phyloP scores from a whole-genome alignment of 1,140 invertebrate species.

The Drosophila lacertosa region DNA sequence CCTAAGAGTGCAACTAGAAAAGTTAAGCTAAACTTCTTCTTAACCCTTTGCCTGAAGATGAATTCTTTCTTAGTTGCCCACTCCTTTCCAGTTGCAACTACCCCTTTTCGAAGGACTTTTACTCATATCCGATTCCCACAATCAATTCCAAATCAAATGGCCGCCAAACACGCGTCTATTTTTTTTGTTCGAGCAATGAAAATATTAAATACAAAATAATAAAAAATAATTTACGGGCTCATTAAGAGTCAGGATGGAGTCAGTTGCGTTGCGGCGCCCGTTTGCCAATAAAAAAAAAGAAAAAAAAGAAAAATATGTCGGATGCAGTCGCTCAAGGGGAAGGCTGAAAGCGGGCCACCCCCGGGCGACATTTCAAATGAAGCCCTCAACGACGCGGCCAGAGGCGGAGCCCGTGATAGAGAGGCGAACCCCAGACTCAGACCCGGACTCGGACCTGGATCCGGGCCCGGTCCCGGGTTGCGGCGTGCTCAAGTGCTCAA shows the following conservation, averaged over 20 bases:
- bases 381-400: constrained; percentile 68
- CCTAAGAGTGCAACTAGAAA: no score
- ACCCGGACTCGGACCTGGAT: no score
- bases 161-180: constrained; percentile 59
- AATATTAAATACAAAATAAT: constrained; percentile 82
- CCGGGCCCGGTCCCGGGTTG: no score
- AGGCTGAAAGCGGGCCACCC: constrained; percentile 27
- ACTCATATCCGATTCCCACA: constrained; percentile 60
- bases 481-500: constrained; percentile 74
- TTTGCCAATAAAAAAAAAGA: constrained; percentile 71
- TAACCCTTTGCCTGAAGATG: not conserved
- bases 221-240: constrained; percentile 82
- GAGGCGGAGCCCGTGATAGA: constrained; percentile 26
- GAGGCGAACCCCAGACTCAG: no score
- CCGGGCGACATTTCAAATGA: constrained; percentile 62
- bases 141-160: constrained; percentile 66
- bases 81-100: constrained; percentile 10
- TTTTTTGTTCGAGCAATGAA: constrained; percentile 63
- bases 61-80: not conserved
- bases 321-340: constrained; percentile 43
- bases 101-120: constrained; percentile 8
- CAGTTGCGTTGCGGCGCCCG: constrained; percentile 37
- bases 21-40: not conserved
- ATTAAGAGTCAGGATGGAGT: constrained; percentile 54
- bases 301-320: no score